Conservation (phyloP, 2,797 vertebrate species). For the Myotis pilosus region DNA sequence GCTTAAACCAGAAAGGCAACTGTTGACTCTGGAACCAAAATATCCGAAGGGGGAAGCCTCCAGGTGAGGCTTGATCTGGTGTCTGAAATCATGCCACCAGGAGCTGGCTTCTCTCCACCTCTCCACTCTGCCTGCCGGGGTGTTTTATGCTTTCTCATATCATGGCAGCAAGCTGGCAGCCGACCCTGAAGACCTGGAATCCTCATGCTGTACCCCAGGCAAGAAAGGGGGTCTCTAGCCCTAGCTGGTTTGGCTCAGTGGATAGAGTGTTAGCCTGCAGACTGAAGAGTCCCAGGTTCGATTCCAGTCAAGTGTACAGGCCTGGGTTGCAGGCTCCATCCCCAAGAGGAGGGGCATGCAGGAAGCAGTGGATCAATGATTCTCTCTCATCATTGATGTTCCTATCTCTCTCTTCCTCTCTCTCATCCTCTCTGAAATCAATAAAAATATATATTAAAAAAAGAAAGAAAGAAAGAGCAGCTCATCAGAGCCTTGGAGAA, state of each 20-base stretch:
- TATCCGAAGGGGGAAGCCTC: background rate
- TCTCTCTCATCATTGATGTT: no score
- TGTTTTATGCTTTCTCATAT: background rate
- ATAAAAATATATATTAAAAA: no score
- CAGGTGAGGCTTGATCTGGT: background rate
- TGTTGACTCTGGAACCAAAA: background rate
- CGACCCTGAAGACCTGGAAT: background rate
- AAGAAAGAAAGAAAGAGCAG: no score
- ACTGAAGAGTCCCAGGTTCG: no score
- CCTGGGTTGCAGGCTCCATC: no score
- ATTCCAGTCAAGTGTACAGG: no score
- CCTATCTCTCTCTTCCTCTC: no score
- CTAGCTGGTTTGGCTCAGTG: no score
- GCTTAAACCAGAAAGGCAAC: background rate
- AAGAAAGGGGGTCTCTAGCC: background rate
- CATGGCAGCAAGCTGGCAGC: background rate
- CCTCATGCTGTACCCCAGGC: background rate
- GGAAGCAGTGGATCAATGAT: no score
- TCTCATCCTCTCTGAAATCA: no score
- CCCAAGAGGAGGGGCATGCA: no score
- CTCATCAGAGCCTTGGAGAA: background rate
- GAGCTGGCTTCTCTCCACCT: background rate
- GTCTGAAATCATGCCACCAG: background rate
- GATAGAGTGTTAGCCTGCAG: no score
- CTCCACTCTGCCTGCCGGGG: rapidly evolving